phyloP scores from a whole-genome alignment of 2,113 vertebrate species.

The Circaetus cinerascens region DNA sequence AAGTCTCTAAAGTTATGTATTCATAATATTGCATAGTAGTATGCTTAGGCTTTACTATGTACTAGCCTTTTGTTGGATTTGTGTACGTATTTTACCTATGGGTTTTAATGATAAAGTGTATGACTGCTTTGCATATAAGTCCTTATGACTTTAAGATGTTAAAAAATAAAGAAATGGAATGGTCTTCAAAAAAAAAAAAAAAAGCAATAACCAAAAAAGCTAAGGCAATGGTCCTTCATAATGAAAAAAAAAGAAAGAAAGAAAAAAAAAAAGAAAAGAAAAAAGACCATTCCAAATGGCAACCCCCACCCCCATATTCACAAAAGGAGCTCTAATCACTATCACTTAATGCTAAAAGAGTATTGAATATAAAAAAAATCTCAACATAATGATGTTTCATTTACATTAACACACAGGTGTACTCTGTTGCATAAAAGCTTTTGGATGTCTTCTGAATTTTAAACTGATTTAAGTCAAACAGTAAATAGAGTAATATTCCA shows the following conservation, averaged over 20 bases:
- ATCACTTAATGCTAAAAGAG: neutral
- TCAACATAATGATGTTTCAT: constrained; percentile 57
- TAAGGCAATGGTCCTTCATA: constrained; percentile 61
- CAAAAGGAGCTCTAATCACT: constrained; percentile 88
- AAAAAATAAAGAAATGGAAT: constrained; percentile 97
- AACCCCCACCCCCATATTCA: constrained; percentile 78
- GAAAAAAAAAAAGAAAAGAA: constrained; percentile 60
- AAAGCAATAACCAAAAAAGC: constrained; percentile 46
- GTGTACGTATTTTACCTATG: constrained; percentile 98
- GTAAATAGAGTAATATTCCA: constrained; percentile 50
- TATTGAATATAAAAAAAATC: neutral
- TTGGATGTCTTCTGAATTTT: constrained; percentile 49
- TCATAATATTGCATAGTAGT: constrained; percentile 86
- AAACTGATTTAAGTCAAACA: constrained; percentile 27
- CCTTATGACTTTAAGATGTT: constrained; percentile 91
- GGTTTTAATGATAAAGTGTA: constrained; percentile 95
- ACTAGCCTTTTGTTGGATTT: constrained; percentile 88
- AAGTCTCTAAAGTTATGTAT: constrained; percentile 81
- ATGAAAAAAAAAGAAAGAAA: constrained; percentile 24
- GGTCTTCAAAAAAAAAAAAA: constrained; percentile 82
- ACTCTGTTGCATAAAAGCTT: constrained; percentile 19
- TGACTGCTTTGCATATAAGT: constrained; percentile 91
- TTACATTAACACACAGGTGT: constrained; percentile 37
- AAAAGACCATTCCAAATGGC: constrained; percentile 85
- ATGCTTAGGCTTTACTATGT: constrained; percentile 90